These are phyloP conservation scores for Zaprionus ghesquierei DNA, from an alignment of 1,140 invertebrate genomes.

Conservation along the genomic window DNA sequence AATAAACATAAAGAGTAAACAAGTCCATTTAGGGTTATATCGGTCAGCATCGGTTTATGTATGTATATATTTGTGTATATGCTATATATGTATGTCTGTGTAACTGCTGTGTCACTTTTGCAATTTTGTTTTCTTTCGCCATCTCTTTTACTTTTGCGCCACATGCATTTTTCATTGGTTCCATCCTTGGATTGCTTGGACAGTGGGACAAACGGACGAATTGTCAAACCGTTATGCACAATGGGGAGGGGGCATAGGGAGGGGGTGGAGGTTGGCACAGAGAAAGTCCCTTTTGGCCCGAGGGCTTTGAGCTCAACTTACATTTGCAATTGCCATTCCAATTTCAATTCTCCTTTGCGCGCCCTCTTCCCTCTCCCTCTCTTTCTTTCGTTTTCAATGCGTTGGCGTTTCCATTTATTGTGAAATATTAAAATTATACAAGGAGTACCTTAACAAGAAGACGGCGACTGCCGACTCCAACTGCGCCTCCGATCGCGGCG, in stretches of 20 bases:
- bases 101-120: conserved; percentile 31
- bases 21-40: conserved; percentile 70
- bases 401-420: conserved; percentile 69
- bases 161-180: conserved; percentile 72
- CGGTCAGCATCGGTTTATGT: conserved; percentile 57
- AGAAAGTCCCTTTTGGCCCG: conserved; percentile 51
- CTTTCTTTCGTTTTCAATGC: conserved; percentile 17
- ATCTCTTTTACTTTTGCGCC: conserved; percentile 15
- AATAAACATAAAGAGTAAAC: conserved; percentile 78
- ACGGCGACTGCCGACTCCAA: not conserved
- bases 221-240: conserved; percentile 69
- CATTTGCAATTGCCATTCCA: conserved; percentile 5
- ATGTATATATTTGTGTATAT: conserved; percentile 21
- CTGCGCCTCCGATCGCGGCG: conserved; percentile 29
- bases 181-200: conserved; percentile 27
- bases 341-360: not conserved
- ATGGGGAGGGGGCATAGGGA: too few relatives aligned
- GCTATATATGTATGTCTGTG: conserved; percentile 28
- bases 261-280: conserved; percentile 10
- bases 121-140: conserved; percentile 29
- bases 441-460: conserved; percentile 48
- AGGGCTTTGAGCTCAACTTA: conserved; percentile 42
- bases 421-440: conserved; percentile 79
- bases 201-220: conserved; percentile 36
- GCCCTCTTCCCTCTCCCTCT: not conserved